Base-by-base conservation (phyloP, 2,797 vertebrate genomes). In the Todus mexicanus region DNA sequence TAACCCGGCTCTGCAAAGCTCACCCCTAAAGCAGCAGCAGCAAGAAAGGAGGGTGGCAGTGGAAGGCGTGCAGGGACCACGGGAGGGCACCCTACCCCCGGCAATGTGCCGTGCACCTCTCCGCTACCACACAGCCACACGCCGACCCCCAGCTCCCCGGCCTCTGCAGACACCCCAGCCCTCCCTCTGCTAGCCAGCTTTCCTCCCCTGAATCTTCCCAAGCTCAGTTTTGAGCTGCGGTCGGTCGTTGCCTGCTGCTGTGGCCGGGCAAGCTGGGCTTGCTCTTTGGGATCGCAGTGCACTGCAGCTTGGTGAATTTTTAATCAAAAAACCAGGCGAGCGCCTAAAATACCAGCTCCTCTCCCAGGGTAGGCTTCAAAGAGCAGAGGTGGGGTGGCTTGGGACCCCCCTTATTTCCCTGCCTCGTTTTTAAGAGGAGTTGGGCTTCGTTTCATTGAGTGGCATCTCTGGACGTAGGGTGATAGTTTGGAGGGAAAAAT, bases 21-120 rank as follows among this genome's bases (percentile, higher is more conserved):
- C n/a, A n/a, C n/a, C n/a, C n/a, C n/a, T n/a, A n/a, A n/a, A n/a
- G n/a, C n/a, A 26, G 40, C 13, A 1, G 16, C 33, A 29, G 23
- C 1, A 2, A 35, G 25, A n/a, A n/a, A 57, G 15, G 33, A 38
- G 10, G 60, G 26, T 7, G 14, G 48, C 2, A 5, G 4, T 26
- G 57, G 69, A 75, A 47, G 47, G 5, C 5, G 12, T 2, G 7
- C 33, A n/a, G 57, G 68, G 59, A 60, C 84, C 74, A 66, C 73
- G 31, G 78, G 88, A 80, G 92, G 88, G 79, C 87, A 93, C 57
- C 74, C 87, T 43, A 10, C 31, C 23, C 50, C 20, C 29, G 3
- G 74, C 57, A 21, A 5, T 5, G 3, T 4, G 1, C 18, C 5
- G 10, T 0, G 0, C 5, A 2, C 60, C 50, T 10, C 3, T 1